These are phyloP conservation scores for Brachionus koreanus DNA, from an alignment of 1,140 invertebrate genomes.

Conservation along the genomic window DNA sequence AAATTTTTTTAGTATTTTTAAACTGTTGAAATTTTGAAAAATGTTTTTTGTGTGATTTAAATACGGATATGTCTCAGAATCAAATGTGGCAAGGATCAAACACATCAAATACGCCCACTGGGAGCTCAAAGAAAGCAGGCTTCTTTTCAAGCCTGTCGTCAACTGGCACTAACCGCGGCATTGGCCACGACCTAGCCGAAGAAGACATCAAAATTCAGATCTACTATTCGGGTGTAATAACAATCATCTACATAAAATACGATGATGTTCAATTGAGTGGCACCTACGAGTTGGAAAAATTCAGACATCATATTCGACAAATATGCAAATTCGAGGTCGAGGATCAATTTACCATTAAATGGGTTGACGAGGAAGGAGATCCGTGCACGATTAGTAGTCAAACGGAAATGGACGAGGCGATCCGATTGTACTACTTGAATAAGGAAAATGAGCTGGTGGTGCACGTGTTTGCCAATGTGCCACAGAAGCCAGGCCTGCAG, in stretches of 20 bases:
- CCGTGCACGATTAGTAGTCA: constrained; percentile 94
- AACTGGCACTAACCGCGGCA: not conserved
- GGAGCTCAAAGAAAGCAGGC: not conserved
- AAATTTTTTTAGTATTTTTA: not conserved
- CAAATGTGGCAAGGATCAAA: not conserved
- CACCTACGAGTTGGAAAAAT: not conserved
- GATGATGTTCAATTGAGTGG: not conserved
- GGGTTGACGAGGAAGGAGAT: constrained; percentile 98
- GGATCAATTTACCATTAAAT: constrained; percentile 70
- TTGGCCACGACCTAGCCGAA: not conserved
- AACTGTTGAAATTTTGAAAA: not conserved
- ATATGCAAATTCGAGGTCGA: constrained; percentile 24
- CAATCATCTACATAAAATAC: constrained; percentile 13
- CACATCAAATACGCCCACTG: not conserved
- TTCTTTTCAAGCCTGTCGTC: constrained; percentile 3
- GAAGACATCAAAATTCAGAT: constrained; percentile 33
- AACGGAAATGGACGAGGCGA: constrained; percentile 88
- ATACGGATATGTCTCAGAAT: not conserved
- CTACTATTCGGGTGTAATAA: constrained; percentile 12
- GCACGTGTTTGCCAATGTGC: constrained; percentile 79
- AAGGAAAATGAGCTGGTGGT: constrained; percentile 45
- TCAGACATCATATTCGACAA: not conserved
- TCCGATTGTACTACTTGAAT: constrained; percentile 61
- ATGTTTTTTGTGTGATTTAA: not conserved
- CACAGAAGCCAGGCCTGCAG: constrained; percentile 81